phyloP scores from a whole-genome alignment of 2,113 vertebrate species.

The Sphyrna mokarran region DNA sequence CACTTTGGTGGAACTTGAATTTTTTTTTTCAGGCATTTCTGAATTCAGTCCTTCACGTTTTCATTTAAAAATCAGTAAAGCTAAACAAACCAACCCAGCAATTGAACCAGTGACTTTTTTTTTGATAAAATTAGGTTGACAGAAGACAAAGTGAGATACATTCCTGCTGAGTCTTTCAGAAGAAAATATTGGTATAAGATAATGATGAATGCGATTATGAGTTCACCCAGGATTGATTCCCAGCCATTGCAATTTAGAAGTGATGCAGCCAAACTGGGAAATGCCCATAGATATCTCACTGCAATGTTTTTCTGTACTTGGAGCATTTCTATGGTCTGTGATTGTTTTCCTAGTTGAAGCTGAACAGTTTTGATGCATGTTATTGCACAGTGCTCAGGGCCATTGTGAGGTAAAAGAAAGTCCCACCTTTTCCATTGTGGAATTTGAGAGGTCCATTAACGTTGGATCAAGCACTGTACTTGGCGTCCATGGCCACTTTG shows the following conservation, averaged over 20 bases:
- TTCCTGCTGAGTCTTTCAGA: neutral
- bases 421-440: too few species aligned
- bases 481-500: too few species aligned
- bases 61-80: neutral
- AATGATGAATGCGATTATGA: neutral
- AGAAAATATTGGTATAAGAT: neutral
- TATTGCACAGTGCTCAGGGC: too few species aligned
- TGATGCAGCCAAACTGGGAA: neutral
- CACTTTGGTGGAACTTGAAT: neutral
- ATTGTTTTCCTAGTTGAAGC: too few species aligned
- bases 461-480: too few species aligned
- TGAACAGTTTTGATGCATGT: too few species aligned
- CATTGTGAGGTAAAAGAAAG: too few species aligned
- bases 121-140: neutral
- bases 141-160: neutral
- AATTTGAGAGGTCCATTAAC: too few species aligned
- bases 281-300: neutral
- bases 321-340: too few species aligned
- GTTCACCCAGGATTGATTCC: neutral
- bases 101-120: neutral
- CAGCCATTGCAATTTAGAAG: neutral
- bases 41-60: neutral
- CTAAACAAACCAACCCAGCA: neutral
- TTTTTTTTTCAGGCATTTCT: neutral
- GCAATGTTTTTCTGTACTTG: neutral